These are phyloP conservation scores for Emys orbicularis DNA, from an alignment of 2,797 vertebrate genomes.

Conservation along the genomic window DNA sequence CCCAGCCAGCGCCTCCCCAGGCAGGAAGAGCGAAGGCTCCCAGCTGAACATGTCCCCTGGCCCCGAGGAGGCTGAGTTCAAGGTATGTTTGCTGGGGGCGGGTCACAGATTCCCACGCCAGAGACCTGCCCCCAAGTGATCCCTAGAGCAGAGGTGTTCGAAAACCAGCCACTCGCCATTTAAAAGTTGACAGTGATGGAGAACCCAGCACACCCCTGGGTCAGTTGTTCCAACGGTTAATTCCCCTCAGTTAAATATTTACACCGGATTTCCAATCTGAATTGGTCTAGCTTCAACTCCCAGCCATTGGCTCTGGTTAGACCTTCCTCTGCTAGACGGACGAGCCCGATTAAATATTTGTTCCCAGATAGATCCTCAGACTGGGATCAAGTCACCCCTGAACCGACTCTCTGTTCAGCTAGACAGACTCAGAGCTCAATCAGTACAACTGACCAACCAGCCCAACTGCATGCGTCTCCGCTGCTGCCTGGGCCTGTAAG, in stretches of 20 bases:
- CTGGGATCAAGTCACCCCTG: background rate
- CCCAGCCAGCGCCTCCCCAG: background rate
- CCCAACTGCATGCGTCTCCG: too few species aligned
- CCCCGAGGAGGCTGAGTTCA: background rate
- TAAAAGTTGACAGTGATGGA: background rate
- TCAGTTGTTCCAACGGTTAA: background rate
- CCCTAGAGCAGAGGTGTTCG: too few species aligned
- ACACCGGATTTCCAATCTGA: background rate
- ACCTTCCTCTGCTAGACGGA: background rate
- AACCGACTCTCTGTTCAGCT: background rate
- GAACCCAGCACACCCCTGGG: background rate
- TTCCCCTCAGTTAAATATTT: too few species aligned
- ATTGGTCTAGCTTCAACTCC: background rate
- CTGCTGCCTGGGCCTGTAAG: background rate
- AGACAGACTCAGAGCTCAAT: background rate
- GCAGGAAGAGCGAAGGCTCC: background rate
- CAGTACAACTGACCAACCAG: background rate
- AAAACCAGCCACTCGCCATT: too few species aligned
- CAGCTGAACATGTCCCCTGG: accelerated
- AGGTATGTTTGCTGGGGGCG: background rate
- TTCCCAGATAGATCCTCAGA: background rate
- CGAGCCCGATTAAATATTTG: background rate
- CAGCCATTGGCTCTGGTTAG: background rate
- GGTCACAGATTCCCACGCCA: background rate
- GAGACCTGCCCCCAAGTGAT: too few species aligned